Evolutionary conservation across 37 sponge, comb jelly and placozoan species (phyloP).

Genomic region (Geodia barretti): DNA sequence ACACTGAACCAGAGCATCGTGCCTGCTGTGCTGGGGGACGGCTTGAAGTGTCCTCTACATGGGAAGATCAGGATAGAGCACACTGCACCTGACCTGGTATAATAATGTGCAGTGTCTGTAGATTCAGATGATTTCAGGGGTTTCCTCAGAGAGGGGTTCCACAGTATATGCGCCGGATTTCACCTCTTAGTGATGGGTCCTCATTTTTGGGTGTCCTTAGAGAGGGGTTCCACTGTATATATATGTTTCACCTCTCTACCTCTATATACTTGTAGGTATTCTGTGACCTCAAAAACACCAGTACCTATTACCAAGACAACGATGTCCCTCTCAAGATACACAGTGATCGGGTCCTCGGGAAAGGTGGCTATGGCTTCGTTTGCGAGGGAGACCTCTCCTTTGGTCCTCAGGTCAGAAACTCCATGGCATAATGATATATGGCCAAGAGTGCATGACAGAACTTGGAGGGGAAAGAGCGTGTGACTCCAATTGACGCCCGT

Average conservation of each 20-base stretch:
- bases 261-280: slow-evolving; percentile 10
- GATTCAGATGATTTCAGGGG: too few relatives aligned
- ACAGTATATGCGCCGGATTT: too few relatives aligned
- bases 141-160: too few relatives aligned
- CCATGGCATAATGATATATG: too few relatives aligned
- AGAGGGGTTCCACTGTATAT: background rate
- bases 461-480: too few relatives aligned
- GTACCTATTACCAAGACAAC: slow-evolving; percentile 13
- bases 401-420: background rate
- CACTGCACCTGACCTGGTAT: slow-evolving; percentile 73
- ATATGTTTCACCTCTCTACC: background rate
- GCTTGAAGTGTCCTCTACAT: slow-evolving; percentile 57
- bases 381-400: slow-evolving; percentile 47
- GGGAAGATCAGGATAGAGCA: slow-evolving; percentile 30
- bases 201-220: too few relatives aligned
- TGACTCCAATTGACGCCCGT: background rate
- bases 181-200: too few relatives aligned
- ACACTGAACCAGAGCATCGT: slow-evolving; percentile 32
- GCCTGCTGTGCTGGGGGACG: slow-evolving; percentile 13
- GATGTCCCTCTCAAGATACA: slow-evolving; percentile 13
- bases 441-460: too few relatives aligned
- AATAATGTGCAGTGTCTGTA: too few relatives aligned
- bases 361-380: slow-evolving; percentile 79
- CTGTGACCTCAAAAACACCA: slow-evolving; percentile 22
- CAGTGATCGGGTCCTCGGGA: slow-evolving; percentile 51